These are phyloP conservation scores for Cacatua alba DNA, from an alignment of 2,113 vertebrate genomes.

Conservation along the genomic window DNA sequence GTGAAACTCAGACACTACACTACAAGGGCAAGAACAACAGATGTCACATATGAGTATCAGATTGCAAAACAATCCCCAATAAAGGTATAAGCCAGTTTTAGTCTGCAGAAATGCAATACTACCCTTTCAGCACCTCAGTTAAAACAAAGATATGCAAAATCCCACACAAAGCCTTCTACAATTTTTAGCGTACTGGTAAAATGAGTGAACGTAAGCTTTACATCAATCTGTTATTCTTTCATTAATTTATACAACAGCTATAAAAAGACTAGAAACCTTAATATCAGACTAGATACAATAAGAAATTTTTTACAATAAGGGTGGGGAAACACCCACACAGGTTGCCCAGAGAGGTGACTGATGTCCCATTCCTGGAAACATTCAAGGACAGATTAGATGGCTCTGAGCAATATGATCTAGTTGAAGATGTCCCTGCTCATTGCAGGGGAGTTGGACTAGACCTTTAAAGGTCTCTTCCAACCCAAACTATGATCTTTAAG, in stretches of 20 bases:
- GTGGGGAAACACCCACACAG: not conserved
- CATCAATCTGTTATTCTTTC: not conserved
- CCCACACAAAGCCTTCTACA: not conserved
- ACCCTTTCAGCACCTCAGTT: not conserved
- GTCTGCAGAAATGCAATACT: not conserved
- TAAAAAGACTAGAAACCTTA: not conserved
- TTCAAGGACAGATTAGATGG: accelerated
- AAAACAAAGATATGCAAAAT: not conserved
- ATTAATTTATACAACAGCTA: not conserved
- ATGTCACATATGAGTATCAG: not conserved
- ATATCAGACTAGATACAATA: not conserved
- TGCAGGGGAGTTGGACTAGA: not conserved
- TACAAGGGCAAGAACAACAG: not conserved
- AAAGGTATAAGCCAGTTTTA: not conserved
- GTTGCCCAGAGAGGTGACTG: accelerated
- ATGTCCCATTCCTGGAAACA: not conserved
- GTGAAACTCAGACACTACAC: not conserved
- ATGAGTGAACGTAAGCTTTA: not conserved
- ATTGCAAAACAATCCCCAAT: not conserved
- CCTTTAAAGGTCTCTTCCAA: not conserved
- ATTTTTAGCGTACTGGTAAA: not conserved
- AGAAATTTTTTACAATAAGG: not conserved
- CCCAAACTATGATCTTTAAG: not conserved
- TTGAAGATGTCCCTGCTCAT: not conserved
- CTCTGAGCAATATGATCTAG: not conserved